Conservation (phyloP, 2,888 invertebrate genomes). For the Microctonus aethiopoides region DNA sequence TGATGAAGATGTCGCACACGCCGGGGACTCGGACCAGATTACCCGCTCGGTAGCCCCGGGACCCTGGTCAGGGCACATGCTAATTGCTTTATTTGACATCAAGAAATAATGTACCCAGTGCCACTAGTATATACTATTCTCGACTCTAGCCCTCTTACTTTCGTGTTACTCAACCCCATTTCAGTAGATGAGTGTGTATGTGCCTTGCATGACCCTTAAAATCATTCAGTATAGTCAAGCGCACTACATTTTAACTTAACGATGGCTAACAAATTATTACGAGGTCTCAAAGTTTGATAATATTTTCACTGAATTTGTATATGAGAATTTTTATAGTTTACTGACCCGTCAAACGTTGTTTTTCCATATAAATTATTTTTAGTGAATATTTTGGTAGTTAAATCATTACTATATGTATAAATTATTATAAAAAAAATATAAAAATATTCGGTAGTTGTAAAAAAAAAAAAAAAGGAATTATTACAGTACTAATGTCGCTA, state of each 20-base stretch:
- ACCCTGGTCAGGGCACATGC: slow-evolving; percentile 65
- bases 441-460: too few relatives aligned
- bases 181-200: not conserved
- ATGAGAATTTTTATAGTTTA: too few relatives aligned
- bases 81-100: slow-evolving; percentile 68
- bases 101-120: slow-evolving; percentile 63
- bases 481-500: too few relatives aligned
- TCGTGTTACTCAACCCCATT: slow-evolving; percentile 16
- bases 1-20: slow-evolving; percentile 68
- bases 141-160: slow-evolving; percentile 30
- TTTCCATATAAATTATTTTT: too few relatives aligned
- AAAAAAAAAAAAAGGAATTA: too few relatives aligned
- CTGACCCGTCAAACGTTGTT: too few relatives aligned
- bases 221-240: slow-evolving; percentile 36
- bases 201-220: slow-evolving; percentile 22
- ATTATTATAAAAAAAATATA: too few relatives aligned
- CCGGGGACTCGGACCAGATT: slow-evolving; percentile 64
- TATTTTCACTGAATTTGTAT: not conserved
- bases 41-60: slow-evolving; percentile 59
- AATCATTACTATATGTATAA: too few relatives aligned
- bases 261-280: slow-evolving; percentile 9
- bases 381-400: too few relatives aligned
- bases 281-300: too few relatives aligned
- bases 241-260: slow-evolving; percentile 27
- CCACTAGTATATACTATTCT: slow-evolving; percentile 11